phyloP scores from a whole-genome alignment of 2,888 invertebrate genomes.

The Lamproptera curius region DNA sequence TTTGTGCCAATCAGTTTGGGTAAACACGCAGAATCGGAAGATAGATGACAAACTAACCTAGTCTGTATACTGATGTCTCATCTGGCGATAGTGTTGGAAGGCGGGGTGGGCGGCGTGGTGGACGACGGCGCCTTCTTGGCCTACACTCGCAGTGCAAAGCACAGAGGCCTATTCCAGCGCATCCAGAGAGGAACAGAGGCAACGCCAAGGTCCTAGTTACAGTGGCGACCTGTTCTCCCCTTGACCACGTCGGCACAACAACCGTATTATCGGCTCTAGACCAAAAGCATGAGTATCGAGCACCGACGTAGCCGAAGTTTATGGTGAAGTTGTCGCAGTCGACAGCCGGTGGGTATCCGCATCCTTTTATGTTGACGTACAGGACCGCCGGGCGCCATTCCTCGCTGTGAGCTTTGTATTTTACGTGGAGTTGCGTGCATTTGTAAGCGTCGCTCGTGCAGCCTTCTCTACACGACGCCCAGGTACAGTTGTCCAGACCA shows the following conservation, averaged over 20 bases:
- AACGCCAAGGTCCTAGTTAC: constrained; percentile 91
- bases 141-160: constrained; percentile 93
- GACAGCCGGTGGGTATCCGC: constrained; percentile 88
- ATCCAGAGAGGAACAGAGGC: constrained; percentile 89
- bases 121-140: constrained; percentile 81
- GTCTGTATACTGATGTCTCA: constrained; percentile 67
- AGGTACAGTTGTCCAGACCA: constrained; percentile 87
- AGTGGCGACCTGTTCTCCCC: constrained; percentile 88
- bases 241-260: constrained; percentile 90
- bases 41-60: constrained; percentile 49
- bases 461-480: constrained; percentile 89
- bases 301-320: constrained; percentile 83
- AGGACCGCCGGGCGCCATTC: constrained; percentile 80
- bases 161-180: constrained; percentile 90
- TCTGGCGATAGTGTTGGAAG: constrained; percentile 76
- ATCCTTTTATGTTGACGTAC: constrained; percentile 89
- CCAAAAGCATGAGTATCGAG: constrained; percentile 82
- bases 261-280: constrained; percentile 89
- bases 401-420: constrained; percentile 71
- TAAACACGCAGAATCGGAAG: constrained; percentile 19
- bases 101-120: constrained; percentile 81
- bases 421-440: constrained; percentile 83
- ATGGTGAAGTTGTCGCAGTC: constrained; percentile 87
- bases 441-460: constrained; percentile 88
- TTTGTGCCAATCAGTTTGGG: constrained; percentile 21